Evolutionary conservation across 2,888 invertebrate genomes (phyloP).

Genomic region (Lasioglossum oenotherae): DNA sequence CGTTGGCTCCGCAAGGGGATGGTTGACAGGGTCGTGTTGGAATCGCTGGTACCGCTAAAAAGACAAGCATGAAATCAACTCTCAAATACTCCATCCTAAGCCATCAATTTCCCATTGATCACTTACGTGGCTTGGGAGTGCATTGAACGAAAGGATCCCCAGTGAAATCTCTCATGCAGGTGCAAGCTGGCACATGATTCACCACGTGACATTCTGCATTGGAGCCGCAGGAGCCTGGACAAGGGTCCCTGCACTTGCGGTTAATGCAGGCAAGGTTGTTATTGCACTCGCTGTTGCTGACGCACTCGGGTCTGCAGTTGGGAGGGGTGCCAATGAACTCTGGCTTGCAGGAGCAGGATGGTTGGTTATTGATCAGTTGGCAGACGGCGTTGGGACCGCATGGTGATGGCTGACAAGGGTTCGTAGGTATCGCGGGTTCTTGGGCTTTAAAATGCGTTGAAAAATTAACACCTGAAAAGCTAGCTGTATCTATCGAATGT

Average conservation of each 20-base stretch:
- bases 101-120: not conserved
- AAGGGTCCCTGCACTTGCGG: conserved; percentile 85
- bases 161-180: conserved; percentile 88
- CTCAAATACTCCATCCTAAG: not conserved
- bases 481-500: not conserved
- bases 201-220: conserved; percentile 89
- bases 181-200: conserved; percentile 90
- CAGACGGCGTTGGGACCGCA: conserved; percentile 86
- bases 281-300: conserved; percentile 85
- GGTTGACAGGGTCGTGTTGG: conserved; percentile 88
- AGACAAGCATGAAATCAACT: not conserved
- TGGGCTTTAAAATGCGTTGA: conserved; percentile 58
- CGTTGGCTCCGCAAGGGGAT: conserved; percentile 91
- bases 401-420: conserved; percentile 85
- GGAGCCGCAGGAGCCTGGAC: conserved; percentile 83
- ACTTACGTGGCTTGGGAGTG: conserved; percentile 83
- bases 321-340: conserved; percentile 84
- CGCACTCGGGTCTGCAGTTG: conserved; percentile 85
- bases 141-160: conserved; percentile 93
- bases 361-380: conserved; percentile 81
- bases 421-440: conserved; percentile 71
- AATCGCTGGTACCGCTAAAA: conserved; percentile 63
- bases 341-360: conserved; percentile 83
- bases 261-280: conserved; percentile 82
- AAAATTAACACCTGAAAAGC: not conserved